Conservation (phyloP, 2,797 vertebrate genomes). For the Caiman crocodilus region DNA sequence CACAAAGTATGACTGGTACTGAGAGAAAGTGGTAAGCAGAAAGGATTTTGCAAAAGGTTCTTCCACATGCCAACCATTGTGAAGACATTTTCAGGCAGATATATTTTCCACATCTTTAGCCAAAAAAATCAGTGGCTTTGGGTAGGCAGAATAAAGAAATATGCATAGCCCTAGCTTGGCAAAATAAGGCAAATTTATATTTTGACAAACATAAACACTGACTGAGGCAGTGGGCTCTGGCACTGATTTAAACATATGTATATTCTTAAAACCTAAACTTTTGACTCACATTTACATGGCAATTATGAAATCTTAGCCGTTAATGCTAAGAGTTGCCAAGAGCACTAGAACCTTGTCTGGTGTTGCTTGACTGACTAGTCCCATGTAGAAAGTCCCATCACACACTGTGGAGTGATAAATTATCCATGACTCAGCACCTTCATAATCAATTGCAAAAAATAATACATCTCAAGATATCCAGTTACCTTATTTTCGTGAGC, state of each 20-base stretch:
- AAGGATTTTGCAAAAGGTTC: slow-evolving; percentile 27
- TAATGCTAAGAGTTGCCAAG: slow-evolving; percentile 26
- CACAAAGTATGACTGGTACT: neutral
- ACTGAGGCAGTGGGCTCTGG: slow-evolving; percentile 46
- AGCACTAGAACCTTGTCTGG: neutral
- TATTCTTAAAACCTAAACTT: slow-evolving; percentile 60
- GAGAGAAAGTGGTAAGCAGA: slow-evolving; percentile 36
- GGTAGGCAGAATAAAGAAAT: slow-evolving; percentile 55
- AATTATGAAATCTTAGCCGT: slow-evolving; percentile 41
- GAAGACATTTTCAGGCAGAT: slow-evolving; percentile 55
- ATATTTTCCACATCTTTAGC: slow-evolving; percentile 45
- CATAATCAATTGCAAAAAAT: slow-evolving; percentile 35
- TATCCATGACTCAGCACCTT: slow-evolving; percentile 35
- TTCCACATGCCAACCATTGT: slow-evolving; percentile 11
- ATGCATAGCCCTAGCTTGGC: slow-evolving; percentile 53
- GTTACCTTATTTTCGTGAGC: slow-evolving; percentile 28
- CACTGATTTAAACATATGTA: slow-evolving; percentile 19
- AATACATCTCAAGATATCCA: neutral
- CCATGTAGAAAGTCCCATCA: neutral
- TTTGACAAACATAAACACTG: slow-evolving; percentile 71
- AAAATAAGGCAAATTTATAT: slow-evolving; percentile 36
- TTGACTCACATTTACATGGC: slow-evolving; percentile 52
- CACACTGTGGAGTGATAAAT: slow-evolving; percentile 27
- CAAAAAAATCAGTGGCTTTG: slow-evolving; percentile 7
- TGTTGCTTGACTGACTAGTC: slow-evolving; percentile 24